Evolutionary conservation across 2,888 invertebrate species (phyloP), one percentile per base, ranked within the genome.

Genomic region (Euzetes globulus): DNA sequence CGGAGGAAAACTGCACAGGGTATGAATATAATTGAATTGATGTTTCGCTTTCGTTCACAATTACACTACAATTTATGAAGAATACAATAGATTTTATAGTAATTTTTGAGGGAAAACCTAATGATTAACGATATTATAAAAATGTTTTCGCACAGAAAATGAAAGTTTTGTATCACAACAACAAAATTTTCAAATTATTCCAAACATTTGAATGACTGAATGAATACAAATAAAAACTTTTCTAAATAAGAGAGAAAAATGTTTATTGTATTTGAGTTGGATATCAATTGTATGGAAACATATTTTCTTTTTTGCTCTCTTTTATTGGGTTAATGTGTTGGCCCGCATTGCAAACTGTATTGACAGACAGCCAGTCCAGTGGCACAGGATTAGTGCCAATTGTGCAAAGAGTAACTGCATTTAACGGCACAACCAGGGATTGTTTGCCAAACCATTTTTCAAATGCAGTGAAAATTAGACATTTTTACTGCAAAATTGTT

Each of bases 371-470:
- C 25, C 19, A 5, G 19, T 55, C 19, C 25, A 55, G 22, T 55
- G 55, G 22, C 55, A 55, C 29, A 63, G 63, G 63, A 63, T 63
- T 63, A 63, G 63, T 63, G 63, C 22, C 63, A 63, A 63, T 63
- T 63, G 63, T 63, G 63, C 29, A 27, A 27, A 63, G 27, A 63
- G 29, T 58, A 63, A 63, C 9, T 63, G 29, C 29, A 29, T 63
- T 63, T 63, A 22, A 22, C 9, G 25, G 55, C 19, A n/a, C 9
- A 55, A n/a, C 22, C 27, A 9, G 1, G 33, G 7, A 29, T 5
- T 63, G 63, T 63, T 63, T 63, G 63, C 29, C 9, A 63, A 55
- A 63, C 63, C 5, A 63, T 63, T 63, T 63, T 63, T 55, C 55
- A 55, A 25, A 55, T 47, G 3, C 47, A 47, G n/a, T 4, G 22